phyloP scores from a whole-genome alignment of 1,140 invertebrate species.

The Subanguina moxae region DNA sequence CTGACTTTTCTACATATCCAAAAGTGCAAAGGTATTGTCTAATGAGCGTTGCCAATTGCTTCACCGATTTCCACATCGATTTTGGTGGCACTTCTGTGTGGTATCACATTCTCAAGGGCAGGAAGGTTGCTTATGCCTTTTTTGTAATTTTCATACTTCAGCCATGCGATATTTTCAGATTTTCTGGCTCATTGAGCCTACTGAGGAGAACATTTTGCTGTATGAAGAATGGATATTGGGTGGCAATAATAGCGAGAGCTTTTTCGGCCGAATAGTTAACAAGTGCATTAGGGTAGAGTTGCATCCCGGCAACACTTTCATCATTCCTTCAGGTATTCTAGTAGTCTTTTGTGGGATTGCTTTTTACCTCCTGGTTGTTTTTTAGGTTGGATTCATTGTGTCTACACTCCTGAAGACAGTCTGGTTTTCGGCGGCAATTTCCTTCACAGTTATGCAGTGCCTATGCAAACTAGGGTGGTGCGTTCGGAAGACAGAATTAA shows the following conservation, averaged over 20 bases:
- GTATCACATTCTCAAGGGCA: conserved; percentile 88
- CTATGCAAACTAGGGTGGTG: conserved; percentile 68
- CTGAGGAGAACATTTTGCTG: conserved; percentile 25
- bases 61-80: conserved; percentile 97
- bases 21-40: conserved; percentile 83
- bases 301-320: conserved; percentile 81
- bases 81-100: conserved; percentile 97
- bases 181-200: conserved; percentile 38
- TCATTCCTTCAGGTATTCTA: conserved; percentile 74
- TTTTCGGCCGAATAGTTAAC: conserved; percentile 89
- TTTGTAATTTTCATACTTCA: neutral
- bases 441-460: conserved; percentile 72
- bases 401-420: conserved; percentile 89
- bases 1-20: conserved; percentile 69
- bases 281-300: conserved; percentile 78
- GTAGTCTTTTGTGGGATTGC: neutral
- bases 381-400: conserved; percentile 86
- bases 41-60: conserved; percentile 95
- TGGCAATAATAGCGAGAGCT: conserved; percentile 63
- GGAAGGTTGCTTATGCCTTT: conserved; percentile 19
- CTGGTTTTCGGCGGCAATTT: conserved; percentile 97
- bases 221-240: conserved; percentile 35
- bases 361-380: conserved; percentile 11
- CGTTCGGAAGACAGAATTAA: conserved; percentile 81
- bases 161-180: conserved; percentile 23